Evolutionary conservation across 2,113 vertebrate genomes (phyloP).

Genomic region (Elaphurus davidianus): DNA sequence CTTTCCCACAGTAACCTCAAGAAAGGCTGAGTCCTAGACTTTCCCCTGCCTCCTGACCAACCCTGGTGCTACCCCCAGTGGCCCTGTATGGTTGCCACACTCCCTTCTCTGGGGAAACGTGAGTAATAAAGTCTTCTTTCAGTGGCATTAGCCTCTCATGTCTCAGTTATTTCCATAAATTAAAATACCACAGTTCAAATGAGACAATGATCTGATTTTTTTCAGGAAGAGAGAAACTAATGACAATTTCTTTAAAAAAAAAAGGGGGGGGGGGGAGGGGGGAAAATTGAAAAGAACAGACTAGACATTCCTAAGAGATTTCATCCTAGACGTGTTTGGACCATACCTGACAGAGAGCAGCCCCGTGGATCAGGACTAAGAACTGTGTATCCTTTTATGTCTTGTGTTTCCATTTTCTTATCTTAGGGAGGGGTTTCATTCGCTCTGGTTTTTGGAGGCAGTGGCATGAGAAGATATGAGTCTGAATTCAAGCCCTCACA

Average conservation of each 20-base stretch:
- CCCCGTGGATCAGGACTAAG: not conserved
- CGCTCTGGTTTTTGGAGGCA: not conserved
- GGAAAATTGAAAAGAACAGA: not conserved
- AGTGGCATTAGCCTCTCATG: not conserved
- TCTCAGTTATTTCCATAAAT: not conserved
- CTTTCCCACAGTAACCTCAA: not conserved
- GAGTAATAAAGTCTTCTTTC: not conserved
- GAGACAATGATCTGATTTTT: not conserved
- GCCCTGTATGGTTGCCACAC: accelerated
- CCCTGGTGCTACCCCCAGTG: not conserved
- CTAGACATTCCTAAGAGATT: not conserved
- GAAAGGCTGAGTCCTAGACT: too few relatives aligned
- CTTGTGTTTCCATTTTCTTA: not conserved
- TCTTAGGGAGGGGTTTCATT: not conserved
- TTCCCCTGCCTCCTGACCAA: not conserved
- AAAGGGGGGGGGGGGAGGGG: accelerated
- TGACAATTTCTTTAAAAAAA: not conserved
- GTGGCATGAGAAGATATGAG: not conserved
- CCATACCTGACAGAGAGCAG: not conserved
- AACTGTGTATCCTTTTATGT: not conserved
- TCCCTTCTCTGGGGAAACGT: not conserved
- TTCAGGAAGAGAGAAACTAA: not conserved
- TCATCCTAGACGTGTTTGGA: not conserved
- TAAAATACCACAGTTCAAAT: not conserved
- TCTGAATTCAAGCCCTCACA: not conserved